These are phyloP conservation scores for Acanthosoma haemorrhoidale DNA, from an alignment of 2,888 invertebrate species.

Conservation along the genomic window DNA sequence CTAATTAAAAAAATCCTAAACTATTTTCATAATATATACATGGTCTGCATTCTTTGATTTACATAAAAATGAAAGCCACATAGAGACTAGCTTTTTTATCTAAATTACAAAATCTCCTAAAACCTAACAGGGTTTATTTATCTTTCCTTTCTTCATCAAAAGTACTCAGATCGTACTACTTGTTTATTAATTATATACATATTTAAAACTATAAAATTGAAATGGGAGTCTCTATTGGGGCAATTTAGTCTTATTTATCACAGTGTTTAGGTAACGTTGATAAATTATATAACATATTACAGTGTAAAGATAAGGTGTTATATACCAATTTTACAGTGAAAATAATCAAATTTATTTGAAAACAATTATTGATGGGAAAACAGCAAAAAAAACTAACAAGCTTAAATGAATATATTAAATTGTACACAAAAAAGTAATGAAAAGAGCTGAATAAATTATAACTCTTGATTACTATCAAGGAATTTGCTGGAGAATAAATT, in stretches of 20 bases:
- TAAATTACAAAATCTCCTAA: neutral
- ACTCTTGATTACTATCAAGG: no score
- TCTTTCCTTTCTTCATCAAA: neutral
- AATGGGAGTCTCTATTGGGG: neutral
- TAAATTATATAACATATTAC: no score
- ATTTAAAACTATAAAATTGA: conserved; percentile 1
- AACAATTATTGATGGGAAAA: no score
- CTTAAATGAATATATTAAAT: no score
- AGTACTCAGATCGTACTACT: neutral
- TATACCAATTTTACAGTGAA: no score
- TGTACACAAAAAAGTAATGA: no score
- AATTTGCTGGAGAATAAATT: no score
- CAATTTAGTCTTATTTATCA: conserved; percentile 11
- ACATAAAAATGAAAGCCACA: conserved; percentile 2
- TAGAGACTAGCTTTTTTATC: neutral
- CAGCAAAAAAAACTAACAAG: no score
- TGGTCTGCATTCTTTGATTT: neutral
- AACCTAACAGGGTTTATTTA: neutral
- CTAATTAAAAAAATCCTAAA: no score
- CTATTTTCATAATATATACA: conserved; percentile 11
- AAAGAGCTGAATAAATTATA: no score
- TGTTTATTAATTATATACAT: neutral
- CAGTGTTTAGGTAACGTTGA: conserved; percentile 5
- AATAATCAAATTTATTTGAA: no score
- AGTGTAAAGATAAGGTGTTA: no score